A percentile compares a stretch with the other conserved stretches of the same genome.
Evolutionary conservation across 2,113 vertebrate genomes (phyloP).

Genomic region (Ptychochromis oligacanthus): DNA sequence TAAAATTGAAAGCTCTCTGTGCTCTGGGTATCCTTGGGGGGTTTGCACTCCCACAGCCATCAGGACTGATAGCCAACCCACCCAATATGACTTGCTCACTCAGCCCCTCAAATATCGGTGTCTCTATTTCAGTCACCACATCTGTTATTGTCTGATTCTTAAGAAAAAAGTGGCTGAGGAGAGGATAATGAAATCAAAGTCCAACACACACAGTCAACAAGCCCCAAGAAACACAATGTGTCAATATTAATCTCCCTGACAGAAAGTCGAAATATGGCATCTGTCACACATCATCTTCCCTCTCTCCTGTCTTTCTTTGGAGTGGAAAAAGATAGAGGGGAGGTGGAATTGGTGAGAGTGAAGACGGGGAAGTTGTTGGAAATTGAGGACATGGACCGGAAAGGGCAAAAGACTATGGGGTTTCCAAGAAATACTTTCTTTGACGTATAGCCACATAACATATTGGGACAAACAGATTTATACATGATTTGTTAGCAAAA

Average conservation of each 20-base stretch:
- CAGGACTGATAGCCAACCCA: constrained; percentile 70
- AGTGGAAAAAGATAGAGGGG: constrained; percentile 71
- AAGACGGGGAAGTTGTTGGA: constrained; percentile 62
- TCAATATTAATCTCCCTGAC: constrained; percentile 87
- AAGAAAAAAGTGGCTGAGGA: constrained; percentile 81
- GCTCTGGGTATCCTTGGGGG: constrained; percentile 58
- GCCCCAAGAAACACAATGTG: constrained; percentile 83
- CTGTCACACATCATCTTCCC: constrained; percentile 85
- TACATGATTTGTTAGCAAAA: not conserved
- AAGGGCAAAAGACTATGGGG: constrained; percentile 42
- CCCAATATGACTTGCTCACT: constrained; percentile 77
- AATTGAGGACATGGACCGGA: constrained; percentile 60
- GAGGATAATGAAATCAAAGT: constrained; percentile 84
- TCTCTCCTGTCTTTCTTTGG: constrained; percentile 77
- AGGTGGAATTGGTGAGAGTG: constrained; percentile 57
- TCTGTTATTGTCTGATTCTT: constrained; percentile 88
- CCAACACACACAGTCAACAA: constrained; percentile 81
- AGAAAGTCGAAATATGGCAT: constrained; percentile 86
- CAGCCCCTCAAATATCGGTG: constrained; percentile 70
- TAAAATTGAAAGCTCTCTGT: constrained; percentile 59
- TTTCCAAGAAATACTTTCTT: constrained; percentile 23
- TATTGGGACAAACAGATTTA: not conserved
- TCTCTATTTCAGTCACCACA: constrained; percentile 81
- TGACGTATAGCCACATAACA: not conserved
- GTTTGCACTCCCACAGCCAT: constrained; percentile 67